phyloP scores from a whole-genome alignment of 2,113 vertebrate species.

The Odobenus rosmarus region DNA sequence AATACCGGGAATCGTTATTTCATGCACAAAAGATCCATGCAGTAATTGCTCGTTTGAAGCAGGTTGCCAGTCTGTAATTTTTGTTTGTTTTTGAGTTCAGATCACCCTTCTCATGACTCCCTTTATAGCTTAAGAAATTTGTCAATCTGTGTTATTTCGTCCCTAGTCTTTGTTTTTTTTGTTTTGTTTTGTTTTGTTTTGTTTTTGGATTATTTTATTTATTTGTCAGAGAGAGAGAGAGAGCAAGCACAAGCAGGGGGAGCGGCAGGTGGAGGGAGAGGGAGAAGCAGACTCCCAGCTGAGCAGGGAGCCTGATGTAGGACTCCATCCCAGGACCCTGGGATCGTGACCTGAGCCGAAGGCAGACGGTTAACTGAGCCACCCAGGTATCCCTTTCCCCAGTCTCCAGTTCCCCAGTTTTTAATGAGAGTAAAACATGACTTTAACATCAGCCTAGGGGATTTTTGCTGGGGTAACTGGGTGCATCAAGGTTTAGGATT shows the following conservation, averaged over 20 bases:
- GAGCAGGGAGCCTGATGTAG: neutral
- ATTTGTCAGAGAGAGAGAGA: neutral
- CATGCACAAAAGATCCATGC: constrained; percentile 43
- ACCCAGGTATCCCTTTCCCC: neutral
- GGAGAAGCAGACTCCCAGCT: neutral
- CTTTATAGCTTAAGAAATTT: neutral
- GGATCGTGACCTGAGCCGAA: neutral
- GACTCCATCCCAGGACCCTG: neutral
- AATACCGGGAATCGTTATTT: constrained; percentile 17
- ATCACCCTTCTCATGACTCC: neutral
- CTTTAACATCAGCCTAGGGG: neutral
- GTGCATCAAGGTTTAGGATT: neutral
- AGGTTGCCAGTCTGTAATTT: neutral
- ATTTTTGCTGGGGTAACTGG: neutral
- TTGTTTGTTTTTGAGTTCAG: neutral
- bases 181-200: too few species aligned
- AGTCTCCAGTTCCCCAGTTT: neutral
- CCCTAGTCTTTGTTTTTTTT: neutral
- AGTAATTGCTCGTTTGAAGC: neutral
- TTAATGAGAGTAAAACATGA: neutral
- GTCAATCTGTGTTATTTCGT: neutral
- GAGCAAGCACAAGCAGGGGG: neutral
- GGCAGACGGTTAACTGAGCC: neutral
- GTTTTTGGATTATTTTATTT: neutral
- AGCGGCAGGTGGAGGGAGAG: neutral